Evolutionary conservation across 2,797 vertebrate species (phyloP).

Genomic region (Enteromius paludinosus): DNA sequence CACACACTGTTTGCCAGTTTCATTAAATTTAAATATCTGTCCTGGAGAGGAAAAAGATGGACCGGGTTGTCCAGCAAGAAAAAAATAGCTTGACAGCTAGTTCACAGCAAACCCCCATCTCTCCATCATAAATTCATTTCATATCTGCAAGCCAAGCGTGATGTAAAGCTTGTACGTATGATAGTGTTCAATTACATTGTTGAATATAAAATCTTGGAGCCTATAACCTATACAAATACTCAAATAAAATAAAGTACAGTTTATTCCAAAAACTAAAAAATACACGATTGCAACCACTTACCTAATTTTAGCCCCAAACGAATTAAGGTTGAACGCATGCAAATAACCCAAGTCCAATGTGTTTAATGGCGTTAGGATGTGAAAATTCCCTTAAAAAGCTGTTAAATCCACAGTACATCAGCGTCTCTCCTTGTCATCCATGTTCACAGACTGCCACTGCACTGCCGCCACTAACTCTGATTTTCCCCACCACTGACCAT

Average conservation of each 20-base stretch:
- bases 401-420: slow-evolving; percentile 54
- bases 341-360: slow-evolving; percentile 17
- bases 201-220: not conserved
- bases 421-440: slow-evolving; percentile 61
- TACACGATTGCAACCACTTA: slow-evolving; percentile 30
- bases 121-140: not conserved
- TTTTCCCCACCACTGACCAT: slow-evolving; percentile 78
- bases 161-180: not conserved
- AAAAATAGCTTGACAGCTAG: slow-evolving; percentile 23
- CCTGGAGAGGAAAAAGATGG: slow-evolving; percentile 68
- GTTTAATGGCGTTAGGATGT: not conserved
- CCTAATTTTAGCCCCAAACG: slow-evolving; percentile 30
- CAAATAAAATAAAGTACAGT: not conserved
- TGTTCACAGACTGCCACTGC: slow-evolving; percentile 66
- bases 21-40: slow-evolving; percentile 86
- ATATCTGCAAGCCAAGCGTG: not conserved
- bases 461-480: slow-evolving; percentile 72
- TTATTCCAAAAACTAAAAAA: not conserved
- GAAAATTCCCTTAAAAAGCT: slow-evolving; percentile 14
- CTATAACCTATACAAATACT: not conserved
- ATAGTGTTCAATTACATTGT: not conserved
- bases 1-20: slow-evolving; percentile 77
- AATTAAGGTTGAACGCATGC: not conserved
- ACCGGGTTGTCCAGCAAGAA: slow-evolving; percentile 45
- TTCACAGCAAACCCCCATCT: slow-evolving; percentile 3